These are phyloP conservation scores for Trichogramma pretiosum DNA, from an alignment of 1,140 invertebrate species.

Conservation along the genomic window DNA sequence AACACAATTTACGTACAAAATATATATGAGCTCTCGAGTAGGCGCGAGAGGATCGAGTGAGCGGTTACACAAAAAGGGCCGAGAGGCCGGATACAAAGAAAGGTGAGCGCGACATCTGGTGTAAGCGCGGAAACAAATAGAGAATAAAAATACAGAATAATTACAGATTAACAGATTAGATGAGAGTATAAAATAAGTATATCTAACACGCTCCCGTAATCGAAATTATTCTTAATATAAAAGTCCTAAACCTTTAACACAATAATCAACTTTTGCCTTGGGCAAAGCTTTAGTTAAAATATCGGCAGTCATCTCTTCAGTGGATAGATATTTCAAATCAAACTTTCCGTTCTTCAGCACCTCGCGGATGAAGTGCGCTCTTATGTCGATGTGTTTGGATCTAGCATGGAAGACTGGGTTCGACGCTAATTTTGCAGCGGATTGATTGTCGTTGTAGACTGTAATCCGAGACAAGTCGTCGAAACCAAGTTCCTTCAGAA, in stretches of 20 bases:
- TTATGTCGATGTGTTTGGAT: constrained; percentile 18
- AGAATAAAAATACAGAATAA: too few relatives aligned
- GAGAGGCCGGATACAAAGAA: too few relatives aligned
- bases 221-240: not conserved
- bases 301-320: constrained; percentile 1
- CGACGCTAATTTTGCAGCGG: constrained; percentile 9
- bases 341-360: not conserved
- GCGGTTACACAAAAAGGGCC: too few relatives aligned
- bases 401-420: constrained; percentile 16
- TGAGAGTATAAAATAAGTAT: too few relatives aligned
- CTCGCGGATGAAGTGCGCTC: constrained; percentile 3
- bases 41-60: too few relatives aligned
- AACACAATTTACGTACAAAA: too few relatives aligned
- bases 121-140: too few relatives aligned
- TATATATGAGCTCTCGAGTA: too few relatives aligned
- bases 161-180: too few relatives aligned
- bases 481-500: constrained; percentile 20
- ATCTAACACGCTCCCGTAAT: not conserved
- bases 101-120: too few relatives aligned
- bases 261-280: not conserved
- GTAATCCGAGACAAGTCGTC: not conserved
- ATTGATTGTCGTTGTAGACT: constrained; percentile 14
- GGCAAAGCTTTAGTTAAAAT: not conserved
- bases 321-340: not conserved
- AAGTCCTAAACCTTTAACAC: not conserved